Conservation (phyloP, 2,797 vertebrate genomes). For the Sebastiscus albofasciatus region DNA sequence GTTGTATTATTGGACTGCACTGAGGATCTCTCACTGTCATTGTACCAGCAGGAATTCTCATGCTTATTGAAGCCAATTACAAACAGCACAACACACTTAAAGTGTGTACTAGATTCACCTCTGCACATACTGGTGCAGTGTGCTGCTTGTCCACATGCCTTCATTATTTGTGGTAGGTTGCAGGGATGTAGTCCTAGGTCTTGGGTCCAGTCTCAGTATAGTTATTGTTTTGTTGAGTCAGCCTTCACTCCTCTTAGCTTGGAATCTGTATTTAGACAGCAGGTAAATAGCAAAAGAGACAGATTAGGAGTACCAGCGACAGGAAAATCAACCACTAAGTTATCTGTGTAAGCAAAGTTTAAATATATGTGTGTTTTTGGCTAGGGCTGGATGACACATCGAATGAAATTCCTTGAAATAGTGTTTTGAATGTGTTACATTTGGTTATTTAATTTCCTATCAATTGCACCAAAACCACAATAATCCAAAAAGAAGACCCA, state of each 20-base stretch:
- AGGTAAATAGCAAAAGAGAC: neutral
- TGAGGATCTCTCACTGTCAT: slow-evolving; percentile 16
- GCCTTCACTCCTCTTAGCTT: neutral
- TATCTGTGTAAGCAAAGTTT: neutral
- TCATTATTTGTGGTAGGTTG: slow-evolving; percentile 8
- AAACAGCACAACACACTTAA: neutral
- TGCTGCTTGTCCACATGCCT: neutral
- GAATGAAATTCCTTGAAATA: neutral
- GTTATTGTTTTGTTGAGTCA: neutral
- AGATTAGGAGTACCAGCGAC: neutral
- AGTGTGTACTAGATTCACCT: neutral
- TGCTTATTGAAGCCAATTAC: slow-evolving; percentile 17
- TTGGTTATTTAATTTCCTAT: neutral
- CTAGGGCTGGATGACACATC: neutral
- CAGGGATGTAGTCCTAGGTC: neutral
- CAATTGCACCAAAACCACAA: neutral
- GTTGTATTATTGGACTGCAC: neutral
- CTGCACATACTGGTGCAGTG: neutral
- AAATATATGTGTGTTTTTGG: neutral
- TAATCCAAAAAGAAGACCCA: neutral
- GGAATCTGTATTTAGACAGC: neutral
- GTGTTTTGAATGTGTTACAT: neutral
- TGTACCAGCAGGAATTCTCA: neutral
- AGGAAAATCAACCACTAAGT: neutral
- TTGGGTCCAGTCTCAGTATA: neutral